Evolutionary conservation across 2,888 invertebrate species (phyloP), one percentile per base, ranked within the genome.

Genomic region (Stenodema calcarata): DNA sequence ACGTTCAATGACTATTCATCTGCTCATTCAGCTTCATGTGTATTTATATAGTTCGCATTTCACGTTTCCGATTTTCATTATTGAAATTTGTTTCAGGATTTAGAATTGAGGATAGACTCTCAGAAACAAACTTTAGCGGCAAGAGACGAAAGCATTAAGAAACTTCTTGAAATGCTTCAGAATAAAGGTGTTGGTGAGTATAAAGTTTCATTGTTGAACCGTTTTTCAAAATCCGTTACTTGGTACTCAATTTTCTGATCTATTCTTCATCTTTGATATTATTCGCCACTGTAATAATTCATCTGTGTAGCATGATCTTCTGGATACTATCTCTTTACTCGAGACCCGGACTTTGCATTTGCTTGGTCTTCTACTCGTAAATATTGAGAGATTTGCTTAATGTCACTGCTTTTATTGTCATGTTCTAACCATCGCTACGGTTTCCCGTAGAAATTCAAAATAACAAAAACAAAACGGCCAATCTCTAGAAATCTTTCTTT

Each of bases 101-200:
- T 99, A 92, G 99, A 99, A 92, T 93, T 99, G 90, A 94, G 99
- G 90, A 97, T 98, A 91, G 99, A 99, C 92, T 98, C 98, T 44
- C 99, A 99, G 92, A 99, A 99, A 92, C 98, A 99, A 92, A 99
- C 99, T 75, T 93, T 99, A 89, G 96, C 96, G 91, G 98, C 99
- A 78, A 94, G 99, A 90, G 99, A 99, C 92, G 99, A 99, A 91
- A 98, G 98, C 92, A 99, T 99, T 91, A 99, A 99, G 93, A 99
- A 98, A 92, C 94, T 99, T 90, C 94, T 99, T 91, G 99, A 99
- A 93, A 98, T 99, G 98, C 94, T 99, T 88, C 98, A 99, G 92
- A 97, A 96, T 91, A 98, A 98, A 93, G 98, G 98, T 92, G 96
- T 97, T 94, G 97, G 97, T 97, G 93, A 94, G 96, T 93, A 85